These are phyloP conservation scores for Ancistrus triradiatus DNA, from an alignment of 2,113 vertebrate genomes.

Conservation along the genomic window DNA sequence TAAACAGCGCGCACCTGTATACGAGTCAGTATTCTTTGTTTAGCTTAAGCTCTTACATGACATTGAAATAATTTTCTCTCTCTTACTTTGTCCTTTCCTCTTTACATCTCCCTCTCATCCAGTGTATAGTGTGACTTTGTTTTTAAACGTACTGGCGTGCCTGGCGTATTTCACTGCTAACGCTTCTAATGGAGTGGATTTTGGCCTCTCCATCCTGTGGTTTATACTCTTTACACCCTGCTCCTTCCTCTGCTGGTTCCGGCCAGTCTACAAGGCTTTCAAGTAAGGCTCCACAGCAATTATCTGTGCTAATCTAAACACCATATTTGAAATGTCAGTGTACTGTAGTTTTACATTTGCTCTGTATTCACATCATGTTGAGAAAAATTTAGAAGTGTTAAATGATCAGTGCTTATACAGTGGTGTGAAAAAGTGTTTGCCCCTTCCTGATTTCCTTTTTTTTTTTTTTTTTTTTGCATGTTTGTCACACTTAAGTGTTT, in stretches of 20 bases:
- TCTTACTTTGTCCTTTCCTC: background rate
- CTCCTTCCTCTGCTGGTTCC: conserved; percentile 96
- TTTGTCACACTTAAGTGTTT: no score
- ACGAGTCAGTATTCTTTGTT: no score
- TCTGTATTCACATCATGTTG: no score
- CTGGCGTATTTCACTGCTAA: conserved; percentile 76
- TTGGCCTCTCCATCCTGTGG: conserved; percentile 92
- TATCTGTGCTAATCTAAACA: no score
- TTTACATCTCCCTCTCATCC: background rate
- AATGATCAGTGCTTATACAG: no score
- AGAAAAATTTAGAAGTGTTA: no score
- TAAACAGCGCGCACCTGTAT: no score
- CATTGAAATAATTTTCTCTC: background rate
- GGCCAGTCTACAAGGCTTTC: conserved; percentile 96
- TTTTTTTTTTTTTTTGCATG: no score
- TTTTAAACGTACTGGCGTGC: conserved; percentile 91
- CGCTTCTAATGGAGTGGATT: conserved; percentile 66
- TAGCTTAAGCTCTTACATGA: no score
- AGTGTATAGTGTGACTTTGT: conserved; percentile 87
- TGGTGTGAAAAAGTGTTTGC: no score
- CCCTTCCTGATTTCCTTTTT: no score
- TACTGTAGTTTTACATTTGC: background rate
- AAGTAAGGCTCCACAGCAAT: conserved; percentile 78
- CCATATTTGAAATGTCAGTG: background rate
- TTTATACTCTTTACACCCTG: conserved; percentile 88